Evolutionary conservation across 2,113 vertebrate species (phyloP), one percentile per base, ranked within the genome.

Genomic region (Coracopsis vasa): DNA sequence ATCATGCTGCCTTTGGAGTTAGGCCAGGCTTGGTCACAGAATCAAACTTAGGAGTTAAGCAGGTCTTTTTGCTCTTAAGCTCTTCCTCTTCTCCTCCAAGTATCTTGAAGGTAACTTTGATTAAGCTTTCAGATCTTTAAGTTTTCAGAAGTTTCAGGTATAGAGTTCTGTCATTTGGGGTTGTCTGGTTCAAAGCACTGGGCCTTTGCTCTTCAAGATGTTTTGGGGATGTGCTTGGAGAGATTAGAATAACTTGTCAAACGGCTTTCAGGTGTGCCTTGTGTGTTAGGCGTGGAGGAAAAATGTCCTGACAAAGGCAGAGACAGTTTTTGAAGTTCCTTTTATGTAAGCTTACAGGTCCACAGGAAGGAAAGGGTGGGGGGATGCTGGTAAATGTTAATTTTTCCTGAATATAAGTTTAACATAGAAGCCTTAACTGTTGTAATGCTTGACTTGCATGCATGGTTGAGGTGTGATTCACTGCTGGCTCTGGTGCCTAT

Each of bases 161-260:
- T 27, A 81, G 16, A 88, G 45, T 78, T 82, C 11, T 90, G 50
- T 60, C 47, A 20, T 10, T 1, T 31, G 42, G 44, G 35, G 73
- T 72, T 82, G 58, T 35, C 71, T 21, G 9, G 39, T 80, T 88
- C 23, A 74, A 60, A 33, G 33, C 53, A 4, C 42, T 16, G 42
- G 18, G 85, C 85, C 48, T 84, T 58, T 61, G 64, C 75, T 88
- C 42, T 89, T 65, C 47, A 39, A 3, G 72, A 62, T 25, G 42
- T 80, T 92, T 91, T 77, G 39, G 35, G 93, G 90, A 80, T 95
- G 14, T 81, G 94, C 75, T 90, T 51, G 72, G 24, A 67, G 92
- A 95, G 94, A 92, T 96, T 80, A 95, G 92, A 94, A 93, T 88
- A 96, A 96, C 95, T 95, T 83, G 96, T 94, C 92, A 10, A 14